phyloP scores from a whole-genome alignment of 2,888 invertebrate genomes.

The Tetragonula carbonaria region DNA sequence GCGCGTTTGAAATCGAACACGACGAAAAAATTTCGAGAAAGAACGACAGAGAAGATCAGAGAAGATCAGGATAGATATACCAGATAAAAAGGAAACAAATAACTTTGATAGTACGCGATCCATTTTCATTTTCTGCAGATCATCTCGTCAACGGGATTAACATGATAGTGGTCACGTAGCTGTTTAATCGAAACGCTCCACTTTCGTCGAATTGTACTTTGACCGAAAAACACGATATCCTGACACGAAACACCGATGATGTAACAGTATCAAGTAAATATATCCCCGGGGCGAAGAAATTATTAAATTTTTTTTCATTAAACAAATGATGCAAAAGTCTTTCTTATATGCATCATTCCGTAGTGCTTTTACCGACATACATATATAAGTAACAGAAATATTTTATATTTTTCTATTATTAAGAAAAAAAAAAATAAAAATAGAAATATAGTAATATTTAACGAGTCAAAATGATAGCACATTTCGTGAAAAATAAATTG shows the following conservation, averaged over 20 bases:
- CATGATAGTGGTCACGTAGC: constrained; percentile 52
- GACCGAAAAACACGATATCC: neutral
- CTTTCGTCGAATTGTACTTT: neutral
- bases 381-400: too few relatives aligned
- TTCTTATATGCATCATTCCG: too few relatives aligned
- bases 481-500: too few relatives aligned
- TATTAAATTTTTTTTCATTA: too few relatives aligned
- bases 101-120: neutral
- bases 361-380: too few relatives aligned
- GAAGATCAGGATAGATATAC: neutral
- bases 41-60: neutral
- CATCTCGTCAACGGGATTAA: constrained; percentile 18
- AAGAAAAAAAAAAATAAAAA: too few relatives aligned
- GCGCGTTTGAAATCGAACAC: constrained; percentile 15
- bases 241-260: neutral
- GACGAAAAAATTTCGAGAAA: neutral
- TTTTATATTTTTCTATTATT: too few relatives aligned
- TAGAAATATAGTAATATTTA: too few relatives aligned
- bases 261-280: neutral
- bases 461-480: too few relatives aligned
- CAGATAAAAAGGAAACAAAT: neutral
- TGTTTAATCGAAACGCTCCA: too few relatives aligned
- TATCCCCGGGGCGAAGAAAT: too few relatives aligned
- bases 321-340: too few relatives aligned
- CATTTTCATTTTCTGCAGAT: constrained; percentile 32